Evolutionary conservation across 2,113 vertebrate species (phyloP), one percentile per base, ranked within the genome.

Genomic region (Gymnobelideus leadbeateri): DNA sequence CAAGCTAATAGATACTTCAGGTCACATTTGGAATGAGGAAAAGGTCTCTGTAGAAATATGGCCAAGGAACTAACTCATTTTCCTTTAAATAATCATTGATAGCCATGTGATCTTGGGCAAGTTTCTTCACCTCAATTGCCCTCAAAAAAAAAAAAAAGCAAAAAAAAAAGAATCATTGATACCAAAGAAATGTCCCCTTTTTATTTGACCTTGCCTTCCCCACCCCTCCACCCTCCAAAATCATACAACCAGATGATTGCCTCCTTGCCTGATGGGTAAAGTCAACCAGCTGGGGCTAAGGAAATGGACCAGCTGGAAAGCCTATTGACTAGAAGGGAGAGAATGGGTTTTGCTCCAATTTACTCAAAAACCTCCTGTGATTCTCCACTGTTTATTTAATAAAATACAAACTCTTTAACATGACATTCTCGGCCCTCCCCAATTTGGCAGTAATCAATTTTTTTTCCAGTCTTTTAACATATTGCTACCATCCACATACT

Each of bases 181-280:
- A 57, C 5, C 10, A 43, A 92, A 26, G 47, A 16, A 49, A 26
- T 25, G 14, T 12, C 9, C 6, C 25, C 54, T 50, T 77, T 77
- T 77, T 77, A n/a, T 77, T 77, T 93, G 89, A 92, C 31, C 1
- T 11, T 50, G 37, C 14, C 77, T 55, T 53, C 31, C 12, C n/a
- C 8, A 8, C 1, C n/a, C n/a, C 2, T 3, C 23, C 25, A 51
- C 31, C 2, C 10, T 6, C 9, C 3, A 9, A 8, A 77, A n/a
- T n/a, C 61, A 77, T n/a, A n/a, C 37, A 77, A 77, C 61, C 14
- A 77, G 61, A n/a, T 77, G 37, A n/a, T 77, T 77, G 16, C 14
- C 4, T 77, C 14, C 37, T 77, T 77, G 61, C 1, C 61, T 12
- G n/a, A 19, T 77, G 61, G 12, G 16, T 12, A 77, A 68, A 68